Conservation (phyloP, 2,113 vertebrate species). For the Sterrhoptilus dennistouni region DNA sequence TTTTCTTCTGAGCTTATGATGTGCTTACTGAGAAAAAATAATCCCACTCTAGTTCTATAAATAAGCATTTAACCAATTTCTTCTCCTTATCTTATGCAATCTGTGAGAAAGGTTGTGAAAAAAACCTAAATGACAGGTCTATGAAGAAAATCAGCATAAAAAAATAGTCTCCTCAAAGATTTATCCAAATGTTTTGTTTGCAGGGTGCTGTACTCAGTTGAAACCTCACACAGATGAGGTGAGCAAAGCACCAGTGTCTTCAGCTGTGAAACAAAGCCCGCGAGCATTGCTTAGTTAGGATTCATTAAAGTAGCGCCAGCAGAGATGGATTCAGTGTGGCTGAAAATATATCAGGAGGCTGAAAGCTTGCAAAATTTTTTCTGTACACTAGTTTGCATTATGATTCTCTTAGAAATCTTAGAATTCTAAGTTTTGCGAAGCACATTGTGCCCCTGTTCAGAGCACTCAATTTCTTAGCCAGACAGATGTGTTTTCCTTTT, state of each 20-base stretch:
- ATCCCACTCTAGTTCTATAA: neutral
- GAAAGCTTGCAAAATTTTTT: neutral
- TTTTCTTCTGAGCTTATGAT: neutral
- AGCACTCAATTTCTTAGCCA: neutral
- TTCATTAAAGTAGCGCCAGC: neutral
- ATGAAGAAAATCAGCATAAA: neutral
- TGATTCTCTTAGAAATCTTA: neutral
- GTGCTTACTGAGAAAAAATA: constrained; percentile 32
- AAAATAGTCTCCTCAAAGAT: neutral
- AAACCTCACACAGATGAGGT: neutral
- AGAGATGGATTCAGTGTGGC: neutral
- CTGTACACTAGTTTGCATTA: neutral
- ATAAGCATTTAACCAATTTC: neutral
- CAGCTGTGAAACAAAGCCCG: neutral
- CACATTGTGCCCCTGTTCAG: neutral
- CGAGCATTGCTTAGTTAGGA: neutral
- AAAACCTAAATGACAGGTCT: neutral
- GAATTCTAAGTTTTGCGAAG: neutral
- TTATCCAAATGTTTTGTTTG: neutral
- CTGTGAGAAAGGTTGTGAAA: neutral
- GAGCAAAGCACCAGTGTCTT: neutral
- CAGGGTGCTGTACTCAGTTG: neutral
- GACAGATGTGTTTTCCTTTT: neutral
- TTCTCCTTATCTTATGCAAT: neutral
- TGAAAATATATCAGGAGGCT: neutral